Conservation (phyloP, 2,113 vertebrate genomes). For the Arothron firmamentum region DNA sequence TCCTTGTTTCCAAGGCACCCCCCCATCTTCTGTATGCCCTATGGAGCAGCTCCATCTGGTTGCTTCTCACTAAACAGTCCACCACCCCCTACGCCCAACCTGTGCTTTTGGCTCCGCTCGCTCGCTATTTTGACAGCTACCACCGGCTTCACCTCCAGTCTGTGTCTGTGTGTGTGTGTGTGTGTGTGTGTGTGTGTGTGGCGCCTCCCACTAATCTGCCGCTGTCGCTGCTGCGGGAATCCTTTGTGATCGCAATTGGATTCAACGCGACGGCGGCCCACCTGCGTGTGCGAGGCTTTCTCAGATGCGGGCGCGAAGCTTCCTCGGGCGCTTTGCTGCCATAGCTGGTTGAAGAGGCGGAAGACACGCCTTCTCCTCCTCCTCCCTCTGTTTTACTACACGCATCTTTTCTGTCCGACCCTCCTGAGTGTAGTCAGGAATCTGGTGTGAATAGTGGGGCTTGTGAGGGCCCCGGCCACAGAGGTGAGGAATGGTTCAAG, state of each 20-base stretch:
- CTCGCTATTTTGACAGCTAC: slow-evolving; percentile 38
- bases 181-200: slow-evolving; percentile 22
- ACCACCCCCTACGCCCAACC: slow-evolving; percentile 28
- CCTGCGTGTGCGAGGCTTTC: slow-evolving; percentile 31
- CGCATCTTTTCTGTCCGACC: slow-evolving; percentile 42
- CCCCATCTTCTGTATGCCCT: slow-evolving; percentile 23
- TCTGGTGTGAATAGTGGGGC: slow-evolving; percentile 52
- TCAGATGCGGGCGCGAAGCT: slow-evolving; percentile 5
- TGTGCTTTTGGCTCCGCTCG: slow-evolving; percentile 34
- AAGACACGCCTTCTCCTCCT: slow-evolving; percentile 32
- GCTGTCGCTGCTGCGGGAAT: slow-evolving; percentile 48
- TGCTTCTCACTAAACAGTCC: slow-evolving; percentile 29
- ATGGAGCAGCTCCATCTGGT: slow-evolving; percentile 58
- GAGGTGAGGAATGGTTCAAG: slow-evolving; percentile 67
- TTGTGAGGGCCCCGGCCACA: slow-evolving; percentile 46
- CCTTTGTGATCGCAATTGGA: slow-evolving; percentile 53
- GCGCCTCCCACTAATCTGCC: slow-evolving; percentile 58
- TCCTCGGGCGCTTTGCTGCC: slow-evolving; percentile 29
- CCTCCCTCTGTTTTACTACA: slow-evolving; percentile 28
- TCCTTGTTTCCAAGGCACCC: slow-evolving; percentile 42
- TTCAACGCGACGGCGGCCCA: slow-evolving; percentile 22
- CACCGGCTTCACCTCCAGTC: slow-evolving; percentile 48
- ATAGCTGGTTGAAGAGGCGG: slow-evolving; percentile 35
- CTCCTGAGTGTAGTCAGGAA: slow-evolving; percentile 41
- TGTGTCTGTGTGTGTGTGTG: slow-evolving; percentile 12